A percentile compares a stretch with the other conserved stretches of the same genome.
Evolutionary conservation across 2,113 vertebrate genomes (phyloP).

Genomic region (Xenopus laevis): DNA sequence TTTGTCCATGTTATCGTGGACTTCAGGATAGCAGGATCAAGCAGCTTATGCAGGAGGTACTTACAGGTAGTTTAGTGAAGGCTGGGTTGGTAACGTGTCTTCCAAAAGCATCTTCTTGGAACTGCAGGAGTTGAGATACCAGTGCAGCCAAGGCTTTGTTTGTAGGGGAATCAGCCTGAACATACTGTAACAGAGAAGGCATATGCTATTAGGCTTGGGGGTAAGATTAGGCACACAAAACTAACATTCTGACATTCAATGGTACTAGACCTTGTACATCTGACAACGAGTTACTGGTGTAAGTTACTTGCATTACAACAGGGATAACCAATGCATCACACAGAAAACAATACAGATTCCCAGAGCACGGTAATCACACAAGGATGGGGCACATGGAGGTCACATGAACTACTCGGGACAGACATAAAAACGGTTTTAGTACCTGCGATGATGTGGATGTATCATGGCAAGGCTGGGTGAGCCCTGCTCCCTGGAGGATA

Average conservation of each 20-base stretch:
- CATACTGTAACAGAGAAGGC: slow-evolving; percentile 71
- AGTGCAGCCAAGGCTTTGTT: slow-evolving; percentile 88
- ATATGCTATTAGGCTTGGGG: too few relatives aligned
- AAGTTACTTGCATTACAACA: background rate
- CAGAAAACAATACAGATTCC: background rate
- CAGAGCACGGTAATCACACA: background rate
- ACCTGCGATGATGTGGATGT: background rate
- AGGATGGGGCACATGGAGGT: background rate
- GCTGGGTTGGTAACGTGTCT: slow-evolving; percentile 95
- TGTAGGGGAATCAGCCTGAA: slow-evolving; percentile 93
- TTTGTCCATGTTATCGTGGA: too few relatives aligned
- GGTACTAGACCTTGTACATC: background rate
- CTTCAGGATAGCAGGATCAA: too few relatives aligned
- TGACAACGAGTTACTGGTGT: background rate
- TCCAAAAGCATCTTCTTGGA: slow-evolving; percentile 96
- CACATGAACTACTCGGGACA: background rate
- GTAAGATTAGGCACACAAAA: background rate
- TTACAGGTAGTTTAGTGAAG: slow-evolving; percentile 94
- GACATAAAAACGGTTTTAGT: background rate
- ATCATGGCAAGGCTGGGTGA: slow-evolving; percentile 1
- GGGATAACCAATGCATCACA: background rate
- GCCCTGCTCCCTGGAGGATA: background rate
- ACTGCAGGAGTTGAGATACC: slow-evolving; percentile 93
- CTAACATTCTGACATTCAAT: background rate
- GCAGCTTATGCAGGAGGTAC: slow-evolving; percentile 45